These are phyloP conservation scores for Diaperis boleti DNA, from an alignment of 2,888 invertebrate species.

Conservation along the genomic window DNA sequence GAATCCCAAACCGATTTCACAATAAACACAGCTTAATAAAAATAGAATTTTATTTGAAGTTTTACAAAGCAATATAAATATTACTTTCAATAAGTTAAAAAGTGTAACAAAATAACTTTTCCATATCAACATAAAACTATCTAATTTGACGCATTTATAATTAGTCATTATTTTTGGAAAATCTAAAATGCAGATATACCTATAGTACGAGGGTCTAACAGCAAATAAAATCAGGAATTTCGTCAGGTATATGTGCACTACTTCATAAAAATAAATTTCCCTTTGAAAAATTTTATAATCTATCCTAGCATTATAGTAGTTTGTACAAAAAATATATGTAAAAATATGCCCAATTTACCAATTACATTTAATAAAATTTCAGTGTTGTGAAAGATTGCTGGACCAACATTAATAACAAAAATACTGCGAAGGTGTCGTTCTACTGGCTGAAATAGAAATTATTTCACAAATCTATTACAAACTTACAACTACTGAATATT, in stretches of 20 bases:
- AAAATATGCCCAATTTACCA: slow-evolving; percentile 37
- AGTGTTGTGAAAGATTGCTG: slow-evolving; percentile 16
- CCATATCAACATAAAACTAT: background rate
- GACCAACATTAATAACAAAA: slow-evolving; percentile 27
- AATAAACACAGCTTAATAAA: slow-evolving; percentile 13
- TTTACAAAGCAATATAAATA: slow-evolving; percentile 32
- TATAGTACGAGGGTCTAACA: background rate
- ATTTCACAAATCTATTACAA: background rate
- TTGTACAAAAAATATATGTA: slow-evolving; percentile 35
- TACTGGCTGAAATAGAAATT: background rate
- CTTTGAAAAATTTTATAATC: slow-evolving; percentile 23
- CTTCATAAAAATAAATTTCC: slow-evolving; percentile 6
- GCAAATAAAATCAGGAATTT: slow-evolving; percentile 4
- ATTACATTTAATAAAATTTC: slow-evolving; percentile 30
- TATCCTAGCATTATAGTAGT: slow-evolving; percentile 27
- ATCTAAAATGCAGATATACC: slow-evolving; percentile 12
- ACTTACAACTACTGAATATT: background rate
- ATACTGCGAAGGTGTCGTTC: background rate
- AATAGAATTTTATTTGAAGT: slow-evolving; percentile 32
- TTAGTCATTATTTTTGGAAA: background rate
- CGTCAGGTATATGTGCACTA: slow-evolving; percentile 20
- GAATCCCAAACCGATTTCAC: background rate
- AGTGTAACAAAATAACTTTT: slow-evolving; percentile 23
- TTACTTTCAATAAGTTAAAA: slow-evolving; percentile 21
- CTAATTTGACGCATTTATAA: slow-evolving; percentile 6